Evolutionary conservation across 2,113 vertebrate species (phyloP).

Genomic region (Zeus faber): DNA sequence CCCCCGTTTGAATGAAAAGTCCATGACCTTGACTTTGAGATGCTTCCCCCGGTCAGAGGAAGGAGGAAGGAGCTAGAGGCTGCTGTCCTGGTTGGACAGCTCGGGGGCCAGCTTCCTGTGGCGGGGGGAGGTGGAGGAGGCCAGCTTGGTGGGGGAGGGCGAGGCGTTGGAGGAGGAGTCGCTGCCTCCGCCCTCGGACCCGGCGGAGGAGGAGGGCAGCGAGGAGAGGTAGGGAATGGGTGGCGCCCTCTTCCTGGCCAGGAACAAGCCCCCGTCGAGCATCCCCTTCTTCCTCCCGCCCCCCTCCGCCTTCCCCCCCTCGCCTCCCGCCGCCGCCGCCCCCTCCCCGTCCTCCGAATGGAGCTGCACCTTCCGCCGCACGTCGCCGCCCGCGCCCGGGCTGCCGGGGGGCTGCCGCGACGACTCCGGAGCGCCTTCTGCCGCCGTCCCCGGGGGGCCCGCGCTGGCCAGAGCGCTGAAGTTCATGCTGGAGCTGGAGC

Average conservation of each 20-base stretch:
- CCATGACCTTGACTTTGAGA: not conserved
- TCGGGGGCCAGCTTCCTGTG: conserved; percentile 81
- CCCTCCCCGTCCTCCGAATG: conserved; percentile 53
- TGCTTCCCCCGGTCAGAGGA: not conserved
- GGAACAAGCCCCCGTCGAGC: conserved; percentile 85
- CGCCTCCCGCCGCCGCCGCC: conserved; percentile 60
- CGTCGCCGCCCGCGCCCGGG: conserved; percentile 64
- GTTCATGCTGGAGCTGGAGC: conserved; percentile 11
- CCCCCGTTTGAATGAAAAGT: no score
- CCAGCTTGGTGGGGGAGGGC: conserved; percentile 87
- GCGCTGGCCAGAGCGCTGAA: not conserved
- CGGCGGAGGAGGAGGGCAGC: conserved; percentile 58
- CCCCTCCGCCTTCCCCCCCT: conserved; percentile 49
- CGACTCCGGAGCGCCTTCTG: conserved; percentile 68
- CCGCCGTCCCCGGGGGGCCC: conserved; percentile 13
- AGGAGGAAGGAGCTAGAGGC: conserved; percentile 65
- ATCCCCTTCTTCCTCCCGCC: conserved; percentile 79
- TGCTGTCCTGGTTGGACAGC: conserved; percentile 80
- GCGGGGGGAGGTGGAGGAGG: conserved; percentile 81
- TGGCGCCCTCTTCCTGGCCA: conserved; percentile 82
- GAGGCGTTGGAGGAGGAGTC: conserved; percentile 85
- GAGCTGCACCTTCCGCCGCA: conserved; percentile 71
- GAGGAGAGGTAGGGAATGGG: conserved; percentile 80
- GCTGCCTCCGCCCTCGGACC: conserved; percentile 82
- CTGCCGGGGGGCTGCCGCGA: conserved; percentile 71